Base-by-base conservation (phyloP, 1,140 invertebrate genomes). In the Tetramorium alpestre region DNA sequence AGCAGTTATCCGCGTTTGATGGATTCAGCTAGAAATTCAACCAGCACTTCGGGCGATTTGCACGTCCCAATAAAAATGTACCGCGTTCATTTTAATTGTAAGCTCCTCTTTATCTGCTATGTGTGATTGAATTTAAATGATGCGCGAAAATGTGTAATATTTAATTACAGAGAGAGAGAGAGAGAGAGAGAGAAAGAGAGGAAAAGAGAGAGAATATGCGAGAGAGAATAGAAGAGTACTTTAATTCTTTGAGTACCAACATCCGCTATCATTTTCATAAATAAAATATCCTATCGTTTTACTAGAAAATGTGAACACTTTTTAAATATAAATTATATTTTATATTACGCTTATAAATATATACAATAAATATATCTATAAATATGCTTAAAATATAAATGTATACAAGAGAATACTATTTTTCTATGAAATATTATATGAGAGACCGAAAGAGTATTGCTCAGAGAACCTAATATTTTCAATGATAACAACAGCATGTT, bases 1-100 rank as follows among this genome's bases (percentile, higher is more conserved):
- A 75, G 80, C 69, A 75, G 80, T 72, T 84, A 84, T 84, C 69
- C 69, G 25, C 54, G 69, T 60, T 84, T 75, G 80, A 84, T 84
- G 41, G 54, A 84, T 84, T 84, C 18, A 84, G 54, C 41, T 84
- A 84, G 69, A 84, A 84, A 84, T 75, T 60, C 80, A 56, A 84
- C 67, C 69, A 47, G 54, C 69, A 84, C 51, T 84, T 60, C 41
- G 54, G 41, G 70, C 54, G 51, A 73, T 84, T 84, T 70, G 49
- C 22, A 65, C 69, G 54, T 47, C n/a, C 67, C 47, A 60, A 73
- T 84, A 84, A 75, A 84, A 84, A 62, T 7, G 25, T 62, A 60
- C 56, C 69, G 69, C 51, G 22, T 73, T 38, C 41, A 84, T 84
- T 75, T 84, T 49, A 73, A 84, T 84, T 38, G 69, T 60, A 72